These are phyloP conservation scores for Chorisops tibialis DNA, from an alignment of 2,888 invertebrate species.

Conservation along the genomic window DNA sequence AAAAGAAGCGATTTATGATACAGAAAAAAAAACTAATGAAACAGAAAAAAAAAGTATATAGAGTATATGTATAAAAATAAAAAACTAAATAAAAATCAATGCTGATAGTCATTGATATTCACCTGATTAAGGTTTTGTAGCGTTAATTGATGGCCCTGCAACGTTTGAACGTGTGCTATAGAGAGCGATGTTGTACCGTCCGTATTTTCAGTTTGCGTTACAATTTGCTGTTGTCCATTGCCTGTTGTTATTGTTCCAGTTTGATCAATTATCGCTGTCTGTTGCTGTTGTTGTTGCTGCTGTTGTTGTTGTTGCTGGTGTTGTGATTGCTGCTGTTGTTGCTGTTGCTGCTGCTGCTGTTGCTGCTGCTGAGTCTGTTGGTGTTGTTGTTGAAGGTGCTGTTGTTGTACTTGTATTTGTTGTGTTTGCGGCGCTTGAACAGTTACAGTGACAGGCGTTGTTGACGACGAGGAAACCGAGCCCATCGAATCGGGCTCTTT, in stretches of 20 bases:
- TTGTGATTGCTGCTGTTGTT: conserved; percentile 41
- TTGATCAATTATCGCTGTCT: conserved; percentile 27
- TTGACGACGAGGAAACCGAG: conserved; percentile 27
- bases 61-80: conserved; percentile 8
- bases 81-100: conserved; percentile 10
- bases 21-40: conserved; percentile 1
- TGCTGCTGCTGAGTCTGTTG: conserved; percentile 42
- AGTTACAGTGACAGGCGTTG: conserved; percentile 37
- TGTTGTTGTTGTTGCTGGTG: conserved; percentile 42
- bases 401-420: conserved; percentile 31
- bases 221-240: conserved; percentile 43
- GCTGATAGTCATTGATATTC: conserved; percentile 39
- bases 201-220: conserved; percentile 51
- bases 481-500: conserved; percentile 50
- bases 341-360: conserved; percentile 39
- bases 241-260: conserved; percentile 28
- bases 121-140: conserved; percentile 53
- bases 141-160: conserved; percentile 51
- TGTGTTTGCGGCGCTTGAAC: conserved; percentile 30
- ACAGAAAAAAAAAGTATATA: background rate
- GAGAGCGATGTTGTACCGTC: conserved; percentile 51
- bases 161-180: conserved; percentile 52
- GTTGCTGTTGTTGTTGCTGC: conserved; percentile 41
- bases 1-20: background rate
- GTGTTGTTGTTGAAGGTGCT: conserved; percentile 39